Percentiles rank a stretch among this genome's conserved stretches.
phyloP scores from a whole-genome alignment of 2,888 invertebrate genomes.

The Leucophenga maculata region DNA sequence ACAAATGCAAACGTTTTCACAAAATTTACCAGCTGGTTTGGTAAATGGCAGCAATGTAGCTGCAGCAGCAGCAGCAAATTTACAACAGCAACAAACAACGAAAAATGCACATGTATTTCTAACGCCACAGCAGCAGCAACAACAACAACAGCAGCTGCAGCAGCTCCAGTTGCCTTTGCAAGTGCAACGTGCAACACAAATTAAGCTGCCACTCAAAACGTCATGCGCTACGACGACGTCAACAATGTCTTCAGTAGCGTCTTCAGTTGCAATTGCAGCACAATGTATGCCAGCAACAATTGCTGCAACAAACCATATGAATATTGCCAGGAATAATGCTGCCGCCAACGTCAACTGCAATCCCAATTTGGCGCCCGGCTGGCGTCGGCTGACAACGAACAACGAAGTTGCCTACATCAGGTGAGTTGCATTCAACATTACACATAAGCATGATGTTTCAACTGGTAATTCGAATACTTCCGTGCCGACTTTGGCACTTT shows the following conservation, averaged over 20 bases:
- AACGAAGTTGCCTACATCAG: conserved; percentile 85
- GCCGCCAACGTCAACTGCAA: conserved; percentile 56
- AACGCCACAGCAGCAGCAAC: conserved; percentile 45
- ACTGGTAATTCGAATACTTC: neutral
- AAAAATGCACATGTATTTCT: conserved; percentile 51
- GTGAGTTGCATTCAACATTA: conserved; percentile 72
- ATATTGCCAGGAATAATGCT: conserved; percentile 32
- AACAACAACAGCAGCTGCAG: conserved; percentile 46
- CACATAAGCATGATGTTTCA: neutral
- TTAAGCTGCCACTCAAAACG: conserved; percentile 51
- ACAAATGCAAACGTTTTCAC: conserved; percentile 39
- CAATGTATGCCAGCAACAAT: conserved; percentile 55
- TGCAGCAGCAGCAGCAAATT: conserved; percentile 40
- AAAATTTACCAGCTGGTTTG: conserved; percentile 62
- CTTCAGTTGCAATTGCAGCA: conserved; percentile 39
- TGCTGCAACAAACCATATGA: conserved; percentile 39
- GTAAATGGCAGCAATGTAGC: conserved; percentile 56
- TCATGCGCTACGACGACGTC: conserved; percentile 38
- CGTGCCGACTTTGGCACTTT: conserved; percentile 5
- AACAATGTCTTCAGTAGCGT: conserved; percentile 40
- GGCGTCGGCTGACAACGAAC: conserved; percentile 82
- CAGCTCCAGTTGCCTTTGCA: conserved; percentile 37
- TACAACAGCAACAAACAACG: conserved; percentile 48
- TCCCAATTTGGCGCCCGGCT: conserved; percentile 81
- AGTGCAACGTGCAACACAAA: conserved; percentile 46